Evolutionary conservation across 2,113 vertebrate genomes (phyloP), one percentile per base, ranked within the genome.

Genomic region (Pluvianellus socialis): DNA sequence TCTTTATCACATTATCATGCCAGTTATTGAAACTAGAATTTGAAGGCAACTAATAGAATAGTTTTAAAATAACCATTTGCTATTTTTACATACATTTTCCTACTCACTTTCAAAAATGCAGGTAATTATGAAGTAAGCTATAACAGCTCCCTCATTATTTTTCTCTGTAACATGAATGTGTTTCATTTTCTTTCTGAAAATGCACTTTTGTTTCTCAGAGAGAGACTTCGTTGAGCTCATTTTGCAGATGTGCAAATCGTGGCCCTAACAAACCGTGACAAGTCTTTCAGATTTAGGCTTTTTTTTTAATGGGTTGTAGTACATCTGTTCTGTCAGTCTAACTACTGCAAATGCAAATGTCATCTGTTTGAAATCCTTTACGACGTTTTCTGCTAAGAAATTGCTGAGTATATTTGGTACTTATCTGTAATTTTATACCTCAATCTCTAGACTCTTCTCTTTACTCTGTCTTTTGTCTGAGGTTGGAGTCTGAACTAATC

Each of bases 261-360:
- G 82, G 79, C 83, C 79, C 79, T 90, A 92, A 86, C 58, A 96
- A 93, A 95, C 79, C 44, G 0, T 97, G 95, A 83, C 79, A 88
- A 83, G 86, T 61, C 91, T 92, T 94, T 86, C 40, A 79, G 86
- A 65, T 86, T 52, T 65, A 59, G 44, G 74, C 35, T 61, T 52
- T 84, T 86, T 86, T 87, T 38, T 2, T 7, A 86, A 73, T 90
- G 67, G 53, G 5, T 90, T 93, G 92, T 88, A 88, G 62, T 89
- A 62, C 88, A 83, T 93, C 94, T 95, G 90, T 90, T 95, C 96
- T 93, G 86, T 93, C 94, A 95, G 82, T 93, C 91, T 88, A 20
- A 93, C 79, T 79, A 40, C 71, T 73, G 86, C 72, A 92, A 83
- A 88, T 95, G 86, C 74, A 94, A 68, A 90, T 97, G 74, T 92